These are phyloP conservation scores for Melanotaenia duboulayi DNA, from an alignment of 2,113 vertebrate species.

Conservation along the genomic window DNA sequence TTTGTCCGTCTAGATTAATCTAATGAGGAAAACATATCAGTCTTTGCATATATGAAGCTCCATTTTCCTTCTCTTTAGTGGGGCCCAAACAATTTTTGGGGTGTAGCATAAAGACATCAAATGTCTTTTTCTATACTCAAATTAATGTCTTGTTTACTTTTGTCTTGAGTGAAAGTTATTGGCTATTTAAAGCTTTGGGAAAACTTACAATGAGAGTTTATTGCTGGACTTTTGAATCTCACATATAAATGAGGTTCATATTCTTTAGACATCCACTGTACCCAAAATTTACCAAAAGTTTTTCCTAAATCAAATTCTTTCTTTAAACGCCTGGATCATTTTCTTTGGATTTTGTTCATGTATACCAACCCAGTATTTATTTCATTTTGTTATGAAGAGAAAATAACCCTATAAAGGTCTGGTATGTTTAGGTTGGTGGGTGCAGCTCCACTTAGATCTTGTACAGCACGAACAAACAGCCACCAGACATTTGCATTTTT, in stretches of 20 bases:
- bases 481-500: conserved; percentile 49
- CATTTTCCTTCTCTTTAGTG: too few species aligned
- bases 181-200: neutral
- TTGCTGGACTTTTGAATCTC: too few species aligned
- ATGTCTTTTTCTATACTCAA: conserved; percentile 1
- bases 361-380: neutral
- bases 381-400: conserved; percentile 16
- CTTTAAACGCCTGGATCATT: conserved; percentile 33
- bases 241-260: conserved; percentile 12
- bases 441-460: conserved; percentile 22
- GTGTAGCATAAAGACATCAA: conserved; percentile 3
- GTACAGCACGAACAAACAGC: conserved; percentile 22
- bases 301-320: conserved; percentile 33
- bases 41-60: too few species aligned
- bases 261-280: conserved; percentile 4
- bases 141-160: neutral
- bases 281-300: conserved; percentile 11
- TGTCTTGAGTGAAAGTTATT: neutral
- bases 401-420: conserved; percentile 13
- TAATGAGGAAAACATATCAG: too few species aligned
- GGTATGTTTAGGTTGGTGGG: conserved; percentile 46
- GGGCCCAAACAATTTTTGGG: too few species aligned
- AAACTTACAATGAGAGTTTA: too few species aligned
- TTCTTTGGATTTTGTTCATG: conserved; percentile 37
- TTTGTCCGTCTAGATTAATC: too few species aligned